phyloP scores from a whole-genome alignment of 2,888 invertebrate genomes.

The Dioctria rufipes region DNA sequence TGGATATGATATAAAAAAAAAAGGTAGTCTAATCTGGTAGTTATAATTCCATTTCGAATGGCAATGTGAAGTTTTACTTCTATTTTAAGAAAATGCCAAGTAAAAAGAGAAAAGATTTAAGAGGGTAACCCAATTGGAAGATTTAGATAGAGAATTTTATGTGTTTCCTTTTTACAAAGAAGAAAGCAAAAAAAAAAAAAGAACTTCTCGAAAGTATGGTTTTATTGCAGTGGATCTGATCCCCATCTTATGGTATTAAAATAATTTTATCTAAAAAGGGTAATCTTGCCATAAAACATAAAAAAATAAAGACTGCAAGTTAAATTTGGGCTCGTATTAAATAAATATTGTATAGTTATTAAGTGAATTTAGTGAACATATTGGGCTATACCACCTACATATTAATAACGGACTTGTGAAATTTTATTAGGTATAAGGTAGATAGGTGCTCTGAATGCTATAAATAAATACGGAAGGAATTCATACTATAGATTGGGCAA shows the following conservation, averaged over 20 bases:
- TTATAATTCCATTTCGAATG: slow-evolving; percentile 45
- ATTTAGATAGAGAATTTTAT: slow-evolving; percentile 38
- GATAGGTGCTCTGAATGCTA: too few relatives aligned
- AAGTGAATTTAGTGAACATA: too few relatives aligned
- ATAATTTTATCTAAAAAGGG: background rate
- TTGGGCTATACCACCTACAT: too few relatives aligned
- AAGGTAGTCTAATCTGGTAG: slow-evolving; percentile 45
- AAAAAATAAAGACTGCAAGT: slow-evolving; percentile 3
- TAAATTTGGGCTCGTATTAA: too few relatives aligned
- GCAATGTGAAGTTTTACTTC: slow-evolving; percentile 14
- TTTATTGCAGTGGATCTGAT: slow-evolving; percentile 5
- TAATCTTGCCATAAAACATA: background rate
- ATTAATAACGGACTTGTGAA: too few relatives aligned
- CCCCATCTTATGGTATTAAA: background rate
- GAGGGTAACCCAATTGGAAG: slow-evolving; percentile 34
- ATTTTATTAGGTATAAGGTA: too few relatives aligned
- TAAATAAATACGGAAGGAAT: too few relatives aligned
- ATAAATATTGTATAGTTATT: too few relatives aligned
- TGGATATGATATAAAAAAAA: slow-evolving; percentile 19
- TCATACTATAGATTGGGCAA: too few relatives aligned
- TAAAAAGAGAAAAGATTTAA: slow-evolving; percentile 9
- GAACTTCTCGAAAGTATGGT: background rate
- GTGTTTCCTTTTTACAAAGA: slow-evolving; percentile 16
- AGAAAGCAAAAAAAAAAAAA: too few relatives aligned
- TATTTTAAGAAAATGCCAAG: slow-evolving; percentile 21